A percentile compares a stretch with the other conserved stretches of the same genome.
Conservation (phyloP, 2,888 invertebrate species). For the Troilus luridus region DNA sequence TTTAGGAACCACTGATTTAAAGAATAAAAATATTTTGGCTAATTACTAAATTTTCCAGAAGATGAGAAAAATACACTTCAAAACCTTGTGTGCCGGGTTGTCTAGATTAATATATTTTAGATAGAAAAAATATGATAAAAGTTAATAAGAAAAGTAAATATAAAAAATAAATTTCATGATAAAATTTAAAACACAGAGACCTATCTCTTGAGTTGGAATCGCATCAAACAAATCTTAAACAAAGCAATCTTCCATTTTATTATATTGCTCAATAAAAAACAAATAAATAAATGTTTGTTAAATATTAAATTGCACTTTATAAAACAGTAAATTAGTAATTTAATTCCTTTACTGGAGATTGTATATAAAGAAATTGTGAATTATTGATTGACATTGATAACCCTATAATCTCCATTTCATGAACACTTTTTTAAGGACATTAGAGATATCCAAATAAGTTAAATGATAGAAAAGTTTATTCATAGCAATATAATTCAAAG, state of each 20-base stretch:
- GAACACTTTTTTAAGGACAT: neutral
- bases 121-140: neutral
- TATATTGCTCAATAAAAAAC: too few species aligned
- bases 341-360: neutral
- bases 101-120: neutral
- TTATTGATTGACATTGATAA: neutral
- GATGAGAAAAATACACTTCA: neutral
- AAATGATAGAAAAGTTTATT: neutral
- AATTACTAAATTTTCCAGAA: neutral
- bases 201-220: rapidly evolving
- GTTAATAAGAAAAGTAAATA: too few species aligned
- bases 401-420: neutral
- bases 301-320: neutral
- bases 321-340: neutral
- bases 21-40: too few species aligned
- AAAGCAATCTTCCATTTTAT: too few species aligned
- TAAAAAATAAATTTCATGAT: neutral
- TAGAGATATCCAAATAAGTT: neutral
- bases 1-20: too few species aligned
- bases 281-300: neutral
- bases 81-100: neutral
- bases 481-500: neutral
- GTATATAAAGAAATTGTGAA: neutral
- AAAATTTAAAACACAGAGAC: neutral
- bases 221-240: neutral